Evolutionary conservation across 2,888 invertebrate genomes (phyloP).

Genomic region (Ctena decussata): DNA sequence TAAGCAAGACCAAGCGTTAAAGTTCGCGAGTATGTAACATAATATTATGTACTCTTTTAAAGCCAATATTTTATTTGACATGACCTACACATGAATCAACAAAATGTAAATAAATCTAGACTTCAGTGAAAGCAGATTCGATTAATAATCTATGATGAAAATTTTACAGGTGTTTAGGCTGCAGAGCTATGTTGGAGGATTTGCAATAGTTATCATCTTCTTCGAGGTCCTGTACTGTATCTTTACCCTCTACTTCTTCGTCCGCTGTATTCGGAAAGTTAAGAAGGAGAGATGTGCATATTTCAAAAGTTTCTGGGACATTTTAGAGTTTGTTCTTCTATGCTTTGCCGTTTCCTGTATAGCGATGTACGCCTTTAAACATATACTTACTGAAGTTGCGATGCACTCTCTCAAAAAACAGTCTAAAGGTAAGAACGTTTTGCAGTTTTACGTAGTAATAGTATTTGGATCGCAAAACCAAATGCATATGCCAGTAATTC

Average conservation of each 20-base stretch:
- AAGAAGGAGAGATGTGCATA: constrained; percentile 84
- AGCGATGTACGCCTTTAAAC: constrained; percentile 86
- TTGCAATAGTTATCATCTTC: constrained; percentile 85
- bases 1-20: too few species aligned
- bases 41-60: too few species aligned
- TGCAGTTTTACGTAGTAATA: too few species aligned
- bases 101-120: too few species aligned
- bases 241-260: constrained; percentile 87
- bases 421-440: constrained; percentile 77
- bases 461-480: too few species aligned
- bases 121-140: too few species aligned
- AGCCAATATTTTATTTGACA: too few species aligned
- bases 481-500: too few species aligned
- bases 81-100: too few species aligned
- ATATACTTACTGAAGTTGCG: constrained; percentile 83
- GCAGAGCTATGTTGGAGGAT: constrained; percentile 86
- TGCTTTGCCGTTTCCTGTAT: constrained; percentile 86
- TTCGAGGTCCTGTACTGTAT: constrained; percentile 86
- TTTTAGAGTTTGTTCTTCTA: constrained; percentile 86
- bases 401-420: constrained; percentile 83
- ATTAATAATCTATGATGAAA: too few species aligned
- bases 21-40: too few species aligned
- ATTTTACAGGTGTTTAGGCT: constrained; percentile 83
- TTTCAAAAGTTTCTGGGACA: constrained; percentile 87
- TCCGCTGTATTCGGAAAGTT: constrained; percentile 83